Evolutionary conservation across 2,113 vertebrate species (phyloP).

Genomic region (Dermatemys mawii): DNA sequence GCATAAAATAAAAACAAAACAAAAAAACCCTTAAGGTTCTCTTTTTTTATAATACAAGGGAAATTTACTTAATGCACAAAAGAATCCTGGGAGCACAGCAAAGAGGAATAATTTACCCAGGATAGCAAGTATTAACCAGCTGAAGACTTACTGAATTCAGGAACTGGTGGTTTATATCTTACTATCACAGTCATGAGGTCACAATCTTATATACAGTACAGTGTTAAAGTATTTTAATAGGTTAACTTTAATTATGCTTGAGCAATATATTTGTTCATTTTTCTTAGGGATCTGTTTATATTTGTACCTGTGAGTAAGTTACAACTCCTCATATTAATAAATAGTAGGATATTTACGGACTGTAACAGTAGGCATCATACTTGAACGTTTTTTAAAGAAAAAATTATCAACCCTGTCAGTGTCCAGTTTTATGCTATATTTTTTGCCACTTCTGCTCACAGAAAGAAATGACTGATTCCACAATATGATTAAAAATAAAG

Average conservation of each 20-base stretch:
- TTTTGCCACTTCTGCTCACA: slow-evolving; percentile 1
- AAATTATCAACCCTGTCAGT: neutral
- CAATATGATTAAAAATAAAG: neutral
- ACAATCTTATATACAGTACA: neutral
- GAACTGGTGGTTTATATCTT: slow-evolving; percentile 17
- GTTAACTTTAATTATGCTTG: neutral
- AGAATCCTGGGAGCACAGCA: neutral
- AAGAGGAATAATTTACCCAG: neutral
- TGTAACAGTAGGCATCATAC: neutral
- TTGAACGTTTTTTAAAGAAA: neutral
- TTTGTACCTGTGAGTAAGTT: neutral
- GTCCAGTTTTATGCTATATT: neutral
- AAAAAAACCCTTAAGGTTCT: neutral
- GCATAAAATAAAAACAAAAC: neutral
- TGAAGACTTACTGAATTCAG: neutral
- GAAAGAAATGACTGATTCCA: neutral
- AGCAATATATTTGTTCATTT: neutral
- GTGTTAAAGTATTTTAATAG: neutral
- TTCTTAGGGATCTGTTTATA: neutral
- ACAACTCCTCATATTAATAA: neutral
- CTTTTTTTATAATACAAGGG: neutral
- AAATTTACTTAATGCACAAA: slow-evolving; percentile 6
- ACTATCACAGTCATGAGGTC: neutral
- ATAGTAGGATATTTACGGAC: neutral
- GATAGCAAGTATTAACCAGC: slow-evolving; percentile 21